These are phyloP conservation scores for Hydrotaea diabolus DNA, from an alignment of 2,888 invertebrate species.

Conservation along the genomic window DNA sequence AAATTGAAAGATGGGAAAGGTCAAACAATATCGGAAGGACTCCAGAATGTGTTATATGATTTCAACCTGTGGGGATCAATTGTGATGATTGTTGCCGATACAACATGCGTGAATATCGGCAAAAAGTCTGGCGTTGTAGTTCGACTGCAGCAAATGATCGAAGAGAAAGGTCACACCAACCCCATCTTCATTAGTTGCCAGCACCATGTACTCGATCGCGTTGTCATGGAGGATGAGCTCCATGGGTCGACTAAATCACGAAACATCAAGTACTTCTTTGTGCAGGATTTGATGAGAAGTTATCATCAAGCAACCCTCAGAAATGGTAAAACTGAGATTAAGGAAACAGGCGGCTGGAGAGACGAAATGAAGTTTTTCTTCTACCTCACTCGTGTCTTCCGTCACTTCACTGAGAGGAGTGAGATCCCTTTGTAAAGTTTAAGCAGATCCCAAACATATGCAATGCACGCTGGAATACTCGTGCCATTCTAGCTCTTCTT, in stretches of 20 bases:
- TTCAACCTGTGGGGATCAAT: slow-evolving; percentile 22
- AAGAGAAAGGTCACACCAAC: slow-evolving; percentile 15
- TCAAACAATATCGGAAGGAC: not conserved
- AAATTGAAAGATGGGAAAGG: slow-evolving; percentile 20
- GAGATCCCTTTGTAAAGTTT: too few species aligned
- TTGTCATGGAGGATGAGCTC: slow-evolving; percentile 23
- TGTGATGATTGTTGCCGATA: slow-evolving; percentile 26
- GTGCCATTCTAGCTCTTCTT: too few species aligned
- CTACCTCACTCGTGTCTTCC: too few species aligned
- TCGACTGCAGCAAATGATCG: slow-evolving; percentile 12
- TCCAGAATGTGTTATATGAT: slow-evolving; percentile 16
- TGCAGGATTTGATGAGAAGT: slow-evolving; percentile 31
- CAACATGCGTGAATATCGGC: slow-evolving; percentile 13
- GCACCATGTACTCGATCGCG: not conserved
- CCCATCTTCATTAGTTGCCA: not conserved
- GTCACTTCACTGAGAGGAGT: too few species aligned
- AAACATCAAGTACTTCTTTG: slow-evolving; percentile 23
- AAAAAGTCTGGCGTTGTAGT: slow-evolving; percentile 2
- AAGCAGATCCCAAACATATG: too few species aligned
- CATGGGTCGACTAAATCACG: slow-evolving; percentile 20
- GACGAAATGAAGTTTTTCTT: too few species aligned
- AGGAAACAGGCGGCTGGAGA: too few species aligned
- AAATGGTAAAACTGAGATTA: not conserved
- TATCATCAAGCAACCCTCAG: slow-evolving; percentile 13
- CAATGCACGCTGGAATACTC: slow-evolving; percentile 12